Conservation (phyloP, 2,113 vertebrate species). For the Nothocercus julius region DNA sequence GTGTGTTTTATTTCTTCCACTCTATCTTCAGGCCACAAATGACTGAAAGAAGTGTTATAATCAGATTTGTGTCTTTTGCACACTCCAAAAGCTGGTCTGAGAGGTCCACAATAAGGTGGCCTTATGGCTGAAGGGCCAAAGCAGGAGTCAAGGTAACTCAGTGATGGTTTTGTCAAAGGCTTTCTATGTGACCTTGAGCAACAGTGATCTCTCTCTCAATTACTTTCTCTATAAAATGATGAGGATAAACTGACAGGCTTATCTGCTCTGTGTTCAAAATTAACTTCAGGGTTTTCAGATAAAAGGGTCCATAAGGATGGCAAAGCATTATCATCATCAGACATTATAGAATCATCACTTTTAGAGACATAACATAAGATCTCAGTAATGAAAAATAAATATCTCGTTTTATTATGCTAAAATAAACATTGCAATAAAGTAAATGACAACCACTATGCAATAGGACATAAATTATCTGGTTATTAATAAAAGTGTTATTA, state of each 20-base stretch:
- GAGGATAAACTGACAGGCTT: background rate
- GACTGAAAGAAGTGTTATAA: background rate
- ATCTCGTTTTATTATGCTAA: slow-evolving; percentile 2
- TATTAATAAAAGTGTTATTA: background rate
- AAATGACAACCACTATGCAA: background rate
- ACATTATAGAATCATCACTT: background rate
- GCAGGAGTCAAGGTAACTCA: background rate
- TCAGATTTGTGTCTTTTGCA: background rate
- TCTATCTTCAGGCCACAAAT: background rate
- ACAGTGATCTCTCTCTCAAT: background rate
- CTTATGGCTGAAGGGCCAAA: background rate
- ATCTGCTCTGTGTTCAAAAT: background rate
- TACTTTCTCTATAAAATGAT: background rate
- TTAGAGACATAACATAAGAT: background rate
- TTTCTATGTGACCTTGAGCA: background rate
- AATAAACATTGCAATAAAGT: background rate
- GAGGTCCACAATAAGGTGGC: background rate
- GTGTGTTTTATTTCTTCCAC: background rate
- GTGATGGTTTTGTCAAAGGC: background rate
- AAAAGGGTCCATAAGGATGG: background rate
- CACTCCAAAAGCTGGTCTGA: background rate
- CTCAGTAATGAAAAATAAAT: slow-evolving; percentile 25
- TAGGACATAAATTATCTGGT: background rate
- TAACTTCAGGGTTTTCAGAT: background rate
- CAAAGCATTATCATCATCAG: background rate